Percentiles rank a stretch among this genome's conserved stretches.
Evolutionary conservation across 1,140 invertebrate species (phyloP).

Genomic region (Cotesia typhae): DNA sequence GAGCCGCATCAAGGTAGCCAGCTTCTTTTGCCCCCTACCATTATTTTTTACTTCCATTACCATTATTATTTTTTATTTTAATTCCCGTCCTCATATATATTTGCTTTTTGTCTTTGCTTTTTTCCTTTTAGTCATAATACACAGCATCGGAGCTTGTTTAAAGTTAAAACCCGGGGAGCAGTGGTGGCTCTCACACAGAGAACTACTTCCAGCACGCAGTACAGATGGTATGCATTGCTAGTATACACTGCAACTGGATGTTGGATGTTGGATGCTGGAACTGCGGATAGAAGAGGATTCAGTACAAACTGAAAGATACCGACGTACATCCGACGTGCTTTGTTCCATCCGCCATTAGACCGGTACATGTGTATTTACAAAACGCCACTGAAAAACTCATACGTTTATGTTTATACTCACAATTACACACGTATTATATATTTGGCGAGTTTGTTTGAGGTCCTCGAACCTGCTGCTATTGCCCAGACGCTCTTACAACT

Average conservation of each 20-base stretch:
- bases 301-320: constrained; percentile 17
- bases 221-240: not conserved
- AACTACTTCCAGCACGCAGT: constrained; percentile 1
- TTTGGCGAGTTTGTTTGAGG: constrained; percentile 27
- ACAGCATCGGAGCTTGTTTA: constrained; percentile 26
- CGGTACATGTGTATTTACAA: constrained; percentile 26
- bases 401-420: not conserved
- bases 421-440: not conserved
- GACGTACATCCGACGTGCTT: constrained; percentile 18
- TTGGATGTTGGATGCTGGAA: not conserved
- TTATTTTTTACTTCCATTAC: not conserved
- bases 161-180: constrained; percentile 16
- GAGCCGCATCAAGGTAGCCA: constrained; percentile 27
- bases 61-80: constrained; percentile 18
- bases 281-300: not conserved
- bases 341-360: constrained; percentile 24
- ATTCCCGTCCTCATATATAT: not conserved
- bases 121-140: constrained; percentile 5
- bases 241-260: too few relatives aligned
- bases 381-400: constrained; percentile 16
- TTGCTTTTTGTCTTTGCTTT: constrained; percentile 11
- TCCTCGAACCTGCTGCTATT: constrained; percentile 21
- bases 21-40: constrained; percentile 12
- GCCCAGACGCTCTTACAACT: not conserved
- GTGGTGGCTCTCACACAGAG: not conserved